A percentile compares a stretch with the other conserved stretches of the same genome.
Evolutionary conservation across 2,113 vertebrate species (phyloP).

Genomic region (Chaenogobius annularis): DNA sequence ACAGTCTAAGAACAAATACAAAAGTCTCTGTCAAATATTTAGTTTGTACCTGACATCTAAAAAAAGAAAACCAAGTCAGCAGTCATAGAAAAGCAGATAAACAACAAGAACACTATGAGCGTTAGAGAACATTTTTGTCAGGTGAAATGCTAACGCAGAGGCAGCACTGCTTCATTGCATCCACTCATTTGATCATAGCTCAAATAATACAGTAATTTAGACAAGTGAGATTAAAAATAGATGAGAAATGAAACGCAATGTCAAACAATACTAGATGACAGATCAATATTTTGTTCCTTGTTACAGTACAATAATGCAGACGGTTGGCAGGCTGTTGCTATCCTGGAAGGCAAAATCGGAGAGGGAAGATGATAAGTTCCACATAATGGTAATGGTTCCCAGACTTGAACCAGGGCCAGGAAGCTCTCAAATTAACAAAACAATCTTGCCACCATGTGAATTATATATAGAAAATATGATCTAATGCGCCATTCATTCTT

Average conservation of each 20-base stretch:
- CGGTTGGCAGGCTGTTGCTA: background rate
- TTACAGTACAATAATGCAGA: too few species aligned
- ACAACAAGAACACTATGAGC: too few species aligned
- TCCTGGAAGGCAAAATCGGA: background rate
- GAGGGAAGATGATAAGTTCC: background rate
- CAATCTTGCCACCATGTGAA: background rate
- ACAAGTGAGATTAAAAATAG: background rate
- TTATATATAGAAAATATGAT: background rate
- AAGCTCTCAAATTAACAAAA: constrained; percentile 6
- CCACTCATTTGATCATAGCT: background rate
- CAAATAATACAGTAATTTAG: background rate
- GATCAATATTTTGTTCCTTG: background rate
- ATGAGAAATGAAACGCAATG: background rate
- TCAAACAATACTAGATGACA: background rate
- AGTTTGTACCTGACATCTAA: too few species aligned
- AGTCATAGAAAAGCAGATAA: too few species aligned
- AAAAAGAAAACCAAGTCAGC: too few species aligned
- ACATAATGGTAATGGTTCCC: constrained; percentile 1
- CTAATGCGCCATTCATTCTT: background rate
- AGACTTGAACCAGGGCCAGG: constrained; percentile 5
- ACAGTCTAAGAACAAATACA: too few species aligned
- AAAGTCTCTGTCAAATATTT: too few species aligned
- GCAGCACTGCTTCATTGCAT: background rate
- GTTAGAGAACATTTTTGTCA: too few species aligned
- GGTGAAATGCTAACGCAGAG: background rate